Conservation (phyloP, 2,113 vertebrate species). For the Oreocharis arfaki region DNA sequence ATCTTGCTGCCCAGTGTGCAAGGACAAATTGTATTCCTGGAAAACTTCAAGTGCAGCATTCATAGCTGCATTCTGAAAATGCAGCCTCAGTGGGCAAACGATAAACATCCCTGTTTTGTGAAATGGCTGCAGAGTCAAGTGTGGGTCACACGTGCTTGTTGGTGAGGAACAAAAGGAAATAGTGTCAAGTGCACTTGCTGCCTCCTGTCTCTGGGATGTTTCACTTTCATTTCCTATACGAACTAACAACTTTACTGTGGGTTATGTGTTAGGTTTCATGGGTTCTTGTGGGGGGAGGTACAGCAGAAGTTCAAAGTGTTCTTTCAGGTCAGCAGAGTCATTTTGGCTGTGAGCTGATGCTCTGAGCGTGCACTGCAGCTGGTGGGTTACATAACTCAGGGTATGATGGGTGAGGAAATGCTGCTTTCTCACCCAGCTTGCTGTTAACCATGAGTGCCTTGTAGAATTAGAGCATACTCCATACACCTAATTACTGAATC, state of each 20-base stretch:
- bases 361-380: not conserved
- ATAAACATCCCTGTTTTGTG: not conserved
- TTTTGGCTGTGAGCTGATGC: not conserved
- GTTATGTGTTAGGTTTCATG: accelerated
- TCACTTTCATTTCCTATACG: accelerated
- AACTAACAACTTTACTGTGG: accelerated
- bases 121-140: not conserved
- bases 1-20: not conserved
- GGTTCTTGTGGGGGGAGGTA: accelerated
- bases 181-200: accelerated
- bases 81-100: not conserved
- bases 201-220: not conserved
- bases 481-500: not conserved
- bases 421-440: not conserved
- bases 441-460: not conserved
- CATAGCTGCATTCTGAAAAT: not conserved
- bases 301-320: not conserved
- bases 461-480: not conserved
- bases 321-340: not conserved
- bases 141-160: accelerated
- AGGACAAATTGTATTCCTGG: not conserved
- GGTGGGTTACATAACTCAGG: not conserved
- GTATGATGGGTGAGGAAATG: not conserved
- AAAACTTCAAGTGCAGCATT: not conserved
- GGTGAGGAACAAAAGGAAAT: not conserved